Evolutionary conservation across 2,797 vertebrate genomes (phyloP), one percentile per base, ranked within the genome.

Genomic region (Choloepus didactylus): DNA sequence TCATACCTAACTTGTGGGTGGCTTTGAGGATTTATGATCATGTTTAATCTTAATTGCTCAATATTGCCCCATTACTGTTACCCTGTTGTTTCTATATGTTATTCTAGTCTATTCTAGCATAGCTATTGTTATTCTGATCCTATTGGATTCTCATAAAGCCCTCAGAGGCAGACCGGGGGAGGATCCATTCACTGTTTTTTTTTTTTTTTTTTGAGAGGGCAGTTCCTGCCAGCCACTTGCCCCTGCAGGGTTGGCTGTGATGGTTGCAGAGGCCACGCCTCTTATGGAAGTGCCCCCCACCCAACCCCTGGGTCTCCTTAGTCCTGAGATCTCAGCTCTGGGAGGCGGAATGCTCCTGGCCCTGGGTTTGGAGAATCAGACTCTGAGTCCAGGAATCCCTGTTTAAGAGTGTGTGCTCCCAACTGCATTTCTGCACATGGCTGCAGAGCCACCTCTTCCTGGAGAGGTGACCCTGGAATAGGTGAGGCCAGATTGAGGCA

Each of bases 381-480:
- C 51, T 31, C 38, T 7, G 60, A 84, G 38, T 67, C 80, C 15
- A 60, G 59, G 59, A 84, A 41, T 9, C 9, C 7, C 54, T 44
- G 21, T 19, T 76, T 0, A 4, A 54, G 35, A 66, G 27, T 49
- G 12, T 76, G 35, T 54, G 73, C n/a, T 73, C 10, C 38, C 18
- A 3, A 9, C 3, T 16, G 27, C n/a, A 5, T 70, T 62, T 79
- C 51, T 38, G 27, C n/a, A 9, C 0, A 62, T 27, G 1, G 4
- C 19, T 21, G 41, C 51, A 6, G 23, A 27, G 60, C 64, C 0
- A 0, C 3, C 1, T 1, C 18, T 67, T 62, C 27, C 54, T 69
- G 5, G 67, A 62, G 83, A 60, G 38, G 25, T 29, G 75, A 38
- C 51, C 51, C 49, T 49, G 25, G 41, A 27, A n/a, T 35, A 35